Percentiles rank a stretch among this genome's conserved stretches.
These are phyloP conservation scores for Oreocharis arfaki DNA, from an alignment of 2,113 vertebrate species.

Conservation along the genomic window DNA sequence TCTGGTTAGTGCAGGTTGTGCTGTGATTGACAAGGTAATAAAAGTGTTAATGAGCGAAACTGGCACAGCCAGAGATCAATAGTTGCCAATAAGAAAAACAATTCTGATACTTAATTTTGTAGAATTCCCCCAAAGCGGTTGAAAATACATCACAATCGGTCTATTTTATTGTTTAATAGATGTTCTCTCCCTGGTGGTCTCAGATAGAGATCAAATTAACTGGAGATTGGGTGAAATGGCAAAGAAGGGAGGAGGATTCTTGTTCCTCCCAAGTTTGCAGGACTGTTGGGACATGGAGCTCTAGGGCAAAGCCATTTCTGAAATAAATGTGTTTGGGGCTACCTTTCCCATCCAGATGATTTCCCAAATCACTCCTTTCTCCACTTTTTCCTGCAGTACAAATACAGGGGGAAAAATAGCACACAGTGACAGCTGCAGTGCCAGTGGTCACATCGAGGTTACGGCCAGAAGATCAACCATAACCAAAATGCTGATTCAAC, in stretches of 20 bases:
- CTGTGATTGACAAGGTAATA: constrained; percentile 80
- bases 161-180: constrained; percentile 64
- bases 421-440: background rate
- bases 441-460: background rate
- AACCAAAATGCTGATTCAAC: background rate
- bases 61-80: constrained; percentile 71
- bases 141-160: constrained; percentile 61
- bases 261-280: background rate
- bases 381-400: background rate
- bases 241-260: background rate
- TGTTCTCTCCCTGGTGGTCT: constrained; percentile 38
- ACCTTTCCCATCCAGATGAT: background rate
- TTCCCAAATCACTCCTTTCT: background rate
- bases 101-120: constrained; percentile 73
- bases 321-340: background rate
- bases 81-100: constrained; percentile 77
- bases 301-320: background rate
- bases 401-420: background rate
- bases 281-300: background rate
- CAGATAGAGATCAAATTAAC: constrained; percentile 50
- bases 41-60: constrained; percentile 78
- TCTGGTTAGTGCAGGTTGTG: constrained; percentile 57
- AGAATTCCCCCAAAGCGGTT: constrained; percentile 63
- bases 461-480: background rate
- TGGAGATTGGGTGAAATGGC: background rate